Conservation (phyloP, 2,797 vertebrate genomes). For the Thaleichthys pacificus region DNA sequence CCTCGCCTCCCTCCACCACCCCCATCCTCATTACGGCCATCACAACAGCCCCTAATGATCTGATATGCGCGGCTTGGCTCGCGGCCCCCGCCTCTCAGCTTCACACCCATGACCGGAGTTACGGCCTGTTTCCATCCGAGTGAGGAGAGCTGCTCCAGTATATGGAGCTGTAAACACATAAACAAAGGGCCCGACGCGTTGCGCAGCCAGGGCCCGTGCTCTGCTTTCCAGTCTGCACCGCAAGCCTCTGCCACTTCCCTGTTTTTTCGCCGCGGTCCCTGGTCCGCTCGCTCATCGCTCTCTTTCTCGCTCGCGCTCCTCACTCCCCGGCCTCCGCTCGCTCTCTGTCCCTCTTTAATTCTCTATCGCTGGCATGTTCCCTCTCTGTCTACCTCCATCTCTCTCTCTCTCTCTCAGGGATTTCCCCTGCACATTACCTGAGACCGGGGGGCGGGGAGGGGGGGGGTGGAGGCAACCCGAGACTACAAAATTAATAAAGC, state of each 20-base stretch:
- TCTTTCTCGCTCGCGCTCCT: too few relatives aligned
- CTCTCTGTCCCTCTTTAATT: neutral
- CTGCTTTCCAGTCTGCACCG: slow-evolving; percentile 33
- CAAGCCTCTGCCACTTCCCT: slow-evolving; percentile 11
- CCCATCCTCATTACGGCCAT: slow-evolving; percentile 45
- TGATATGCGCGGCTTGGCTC: slow-evolving; percentile 49
- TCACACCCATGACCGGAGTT: slow-evolving; percentile 36
- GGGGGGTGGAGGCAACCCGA: slow-evolving; percentile 28
- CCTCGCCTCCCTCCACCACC: slow-evolving; percentile 31
- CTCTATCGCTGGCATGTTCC: neutral
- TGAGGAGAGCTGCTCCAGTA: slow-evolving; percentile 25
- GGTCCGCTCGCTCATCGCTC: slow-evolving; percentile 2
- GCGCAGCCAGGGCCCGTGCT: neutral
- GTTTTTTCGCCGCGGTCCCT: neutral
- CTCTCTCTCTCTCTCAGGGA: slow-evolving; percentile 28
- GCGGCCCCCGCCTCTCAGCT: slow-evolving; percentile 45
- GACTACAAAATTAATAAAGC: slow-evolving; percentile 28
- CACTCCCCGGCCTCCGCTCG: neutral
- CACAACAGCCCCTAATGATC: slow-evolving; percentile 46
- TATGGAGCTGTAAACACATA: slow-evolving; percentile 50
- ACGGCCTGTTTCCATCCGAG: slow-evolving; percentile 25
- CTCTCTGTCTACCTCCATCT: neutral
- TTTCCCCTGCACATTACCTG: slow-evolving; percentile 39
- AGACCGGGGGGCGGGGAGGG: neutral
- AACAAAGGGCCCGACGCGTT: slow-evolving; percentile 36